phyloP scores from a whole-genome alignment of 37 sponge, comb jelly and placozoan genomes.

The Aplysina aerophoba region DNA sequence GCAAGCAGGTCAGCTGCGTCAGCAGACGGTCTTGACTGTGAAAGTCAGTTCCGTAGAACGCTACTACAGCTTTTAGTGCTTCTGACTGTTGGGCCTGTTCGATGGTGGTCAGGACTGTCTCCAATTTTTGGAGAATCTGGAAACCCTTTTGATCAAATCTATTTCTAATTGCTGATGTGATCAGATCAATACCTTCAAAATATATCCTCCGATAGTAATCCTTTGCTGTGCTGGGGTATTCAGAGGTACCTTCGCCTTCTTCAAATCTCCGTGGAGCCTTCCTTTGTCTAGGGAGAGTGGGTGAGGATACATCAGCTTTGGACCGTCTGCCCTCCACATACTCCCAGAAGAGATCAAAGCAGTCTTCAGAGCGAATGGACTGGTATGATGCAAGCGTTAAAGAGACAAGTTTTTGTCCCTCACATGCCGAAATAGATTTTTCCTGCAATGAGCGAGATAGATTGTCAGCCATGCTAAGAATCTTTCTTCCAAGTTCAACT shows the following conservation, averaged over 20 bases:
- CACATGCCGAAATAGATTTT: neutral
- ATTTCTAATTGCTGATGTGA: neutral
- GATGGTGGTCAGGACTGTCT: slow-evolving; percentile 7
- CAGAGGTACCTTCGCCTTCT: neutral
- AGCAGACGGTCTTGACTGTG: slow-evolving; percentile 28
- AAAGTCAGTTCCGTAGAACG: no score
- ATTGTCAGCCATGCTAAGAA: slow-evolving; percentile 20
- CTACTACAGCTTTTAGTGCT: no score
- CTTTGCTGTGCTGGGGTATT: neutral
- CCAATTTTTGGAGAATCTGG: neutral
- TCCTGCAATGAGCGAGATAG: slow-evolving; percentile 14
- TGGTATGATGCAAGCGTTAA: no score
- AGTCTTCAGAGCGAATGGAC: neutral
- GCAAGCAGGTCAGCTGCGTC: slow-evolving; percentile 40
- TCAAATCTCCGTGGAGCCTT: slow-evolving; percentile 21
- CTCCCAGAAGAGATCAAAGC: slow-evolving; percentile 31
- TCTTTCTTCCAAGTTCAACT: slow-evolving; percentile 31
- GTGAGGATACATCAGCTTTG: no score
- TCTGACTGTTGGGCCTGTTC: no score
- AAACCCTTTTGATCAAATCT: slow-evolving; percentile 5
- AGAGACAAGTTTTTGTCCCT: slow-evolving; percentile 28
- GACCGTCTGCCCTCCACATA: no score
- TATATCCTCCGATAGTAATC: neutral
- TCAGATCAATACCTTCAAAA: slow-evolving; percentile 17
- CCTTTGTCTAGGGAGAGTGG: no score